A percentile compares a stretch with the other conserved stretches of the same genome.
Evolutionary conservation across 2,113 vertebrate species (phyloP).

Genomic region (cat (Felis catus)): F.catus_Fca126_mat1.0 CM031428.1:60301501-60302000

Average conservation of each 20-base stretch:
- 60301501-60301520: not conserved
- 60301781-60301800: not conserved
- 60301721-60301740: constrained; percentile 17
- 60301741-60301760: not conserved
- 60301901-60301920: not conserved
- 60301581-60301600: constrained; percentile 30
- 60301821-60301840: not conserved
- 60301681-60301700: not conserved
- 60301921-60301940: not conserved
- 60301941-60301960: not conserved
- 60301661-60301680: not conserved
- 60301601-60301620: not conserved
- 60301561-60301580: not conserved
- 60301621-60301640: constrained; percentile 54
- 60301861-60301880: not conserved
- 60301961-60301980: not conserved
- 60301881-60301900: not conserved
- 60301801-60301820: not conserved
- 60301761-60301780: not conserved
- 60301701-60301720: not conserved
- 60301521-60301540: not conserved
- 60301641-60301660: constrained; percentile 2
- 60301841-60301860: not conserved
- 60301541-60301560: not conserved
- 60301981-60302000: not conserved